Evolutionary conservation across 1,140 invertebrate species (phyloP).

Genomic region (Akabosia matsudoensis): DNA sequence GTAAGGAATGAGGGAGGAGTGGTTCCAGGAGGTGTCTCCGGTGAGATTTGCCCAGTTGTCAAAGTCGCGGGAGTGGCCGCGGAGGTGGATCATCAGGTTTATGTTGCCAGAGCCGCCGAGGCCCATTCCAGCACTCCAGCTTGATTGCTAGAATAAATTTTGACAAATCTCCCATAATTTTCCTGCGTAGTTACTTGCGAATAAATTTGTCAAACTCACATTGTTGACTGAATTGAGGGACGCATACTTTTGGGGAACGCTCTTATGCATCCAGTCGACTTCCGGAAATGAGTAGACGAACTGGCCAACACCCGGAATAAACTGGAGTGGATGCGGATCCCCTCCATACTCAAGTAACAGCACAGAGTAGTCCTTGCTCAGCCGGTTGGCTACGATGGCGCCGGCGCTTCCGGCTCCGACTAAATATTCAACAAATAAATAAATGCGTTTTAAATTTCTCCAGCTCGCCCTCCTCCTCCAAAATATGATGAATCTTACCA

Average conservation of each 20-base stretch:
- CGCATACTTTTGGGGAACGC: conserved; percentile 6
- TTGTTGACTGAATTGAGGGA: conserved; percentile 9
- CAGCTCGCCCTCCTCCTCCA: too few relatives aligned
- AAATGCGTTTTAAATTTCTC: background rate
- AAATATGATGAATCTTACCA: conserved; percentile 1
- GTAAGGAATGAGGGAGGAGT: background rate
- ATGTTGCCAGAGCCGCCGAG: conserved; percentile 6
- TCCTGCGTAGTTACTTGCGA: background rate
- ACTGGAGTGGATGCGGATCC: conserved; percentile 13
- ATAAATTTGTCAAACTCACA: background rate
- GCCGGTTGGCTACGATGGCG: background rate
- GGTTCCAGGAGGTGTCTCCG: background rate
- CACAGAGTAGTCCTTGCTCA: background rate
- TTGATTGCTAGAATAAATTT: conserved; percentile 6
- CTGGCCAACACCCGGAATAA: background rate
- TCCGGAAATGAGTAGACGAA: background rate
- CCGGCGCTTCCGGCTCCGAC: conserved; percentile 12
- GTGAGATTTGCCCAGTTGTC: conserved; percentile 24
- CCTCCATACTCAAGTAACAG: conserved; percentile 3
- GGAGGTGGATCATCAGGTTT: conserved; percentile 13
- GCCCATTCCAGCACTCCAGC: background rate
- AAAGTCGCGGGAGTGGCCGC: conserved; percentile 1
- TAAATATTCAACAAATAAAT: background rate
- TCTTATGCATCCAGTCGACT: conserved; percentile 8
- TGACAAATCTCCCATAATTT: background rate